Conservation (phyloP, 2,113 vertebrate species). For the Meles meles region DNA sequence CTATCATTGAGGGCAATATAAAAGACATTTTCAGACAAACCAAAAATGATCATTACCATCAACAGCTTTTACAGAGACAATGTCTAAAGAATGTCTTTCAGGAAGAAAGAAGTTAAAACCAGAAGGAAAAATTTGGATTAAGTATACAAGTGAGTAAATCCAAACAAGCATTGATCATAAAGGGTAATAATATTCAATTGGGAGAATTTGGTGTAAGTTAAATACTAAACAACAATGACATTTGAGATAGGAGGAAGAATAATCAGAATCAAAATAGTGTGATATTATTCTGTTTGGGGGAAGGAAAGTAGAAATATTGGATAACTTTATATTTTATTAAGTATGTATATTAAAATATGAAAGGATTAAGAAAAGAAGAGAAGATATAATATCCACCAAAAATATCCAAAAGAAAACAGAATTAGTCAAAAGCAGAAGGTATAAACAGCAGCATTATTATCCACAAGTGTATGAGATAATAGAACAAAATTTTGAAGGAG, state of each 20-base stretch:
- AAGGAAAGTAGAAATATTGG: background rate
- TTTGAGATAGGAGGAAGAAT: background rate
- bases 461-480: background rate
- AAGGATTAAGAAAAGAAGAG: background rate
- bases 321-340: background rate
- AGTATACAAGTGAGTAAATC: background rate
- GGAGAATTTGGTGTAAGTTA: background rate
- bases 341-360: background rate
- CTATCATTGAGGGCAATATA: background rate
- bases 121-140: background rate
- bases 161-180: background rate
- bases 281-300: background rate
- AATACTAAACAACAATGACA: background rate
- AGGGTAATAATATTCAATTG: conserved; percentile 6
- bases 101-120: background rate
- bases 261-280: background rate
- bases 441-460: background rate
- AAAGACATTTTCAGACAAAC: background rate
- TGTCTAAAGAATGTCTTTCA: background rate
- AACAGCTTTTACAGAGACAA: background rate
- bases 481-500: background rate
- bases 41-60: background rate
- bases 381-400: background rate
- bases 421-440: background rate
- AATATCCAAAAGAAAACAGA: background rate